These are phyloP conservation scores for Lepus europaeus DNA, from an alignment of 2,113 vertebrate species.

Conservation along the genomic window DNA sequence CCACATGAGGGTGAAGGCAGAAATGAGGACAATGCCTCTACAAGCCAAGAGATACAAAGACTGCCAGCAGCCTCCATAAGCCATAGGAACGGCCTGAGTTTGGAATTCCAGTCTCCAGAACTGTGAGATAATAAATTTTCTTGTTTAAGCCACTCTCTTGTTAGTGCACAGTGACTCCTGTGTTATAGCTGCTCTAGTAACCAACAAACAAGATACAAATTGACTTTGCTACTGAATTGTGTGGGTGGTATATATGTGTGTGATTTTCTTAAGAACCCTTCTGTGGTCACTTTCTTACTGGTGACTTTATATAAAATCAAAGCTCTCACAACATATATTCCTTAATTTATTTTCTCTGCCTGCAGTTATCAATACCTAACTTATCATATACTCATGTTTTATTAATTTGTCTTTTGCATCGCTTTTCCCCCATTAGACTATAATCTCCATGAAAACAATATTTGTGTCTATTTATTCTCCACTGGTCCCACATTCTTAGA, in stretches of 20 bases:
- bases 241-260: not conserved
- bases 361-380: not conserved
- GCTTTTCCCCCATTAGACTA: not conserved
- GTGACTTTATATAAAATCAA: not conserved
- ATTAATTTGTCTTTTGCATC: conserved; percentile 11
- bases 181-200: not conserved
- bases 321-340: not conserved
- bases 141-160: not conserved
- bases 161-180: not conserved
- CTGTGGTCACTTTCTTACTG: not conserved
- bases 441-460: not conserved
- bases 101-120: not conserved
- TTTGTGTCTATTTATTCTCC: not conserved
- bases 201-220: not conserved
- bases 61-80: not conserved
- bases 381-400: not conserved
- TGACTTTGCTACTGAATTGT: not conserved
- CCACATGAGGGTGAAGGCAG: not conserved
- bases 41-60: not conserved
- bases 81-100: not conserved
- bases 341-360: conserved; percentile 7
- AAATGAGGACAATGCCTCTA: not conserved
- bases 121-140: not conserved
- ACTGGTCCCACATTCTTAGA: not conserved
- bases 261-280: not conserved